Base-by-base conservation (phyloP, 2,797 vertebrate species). In the Sebastes diploproa region DNA sequence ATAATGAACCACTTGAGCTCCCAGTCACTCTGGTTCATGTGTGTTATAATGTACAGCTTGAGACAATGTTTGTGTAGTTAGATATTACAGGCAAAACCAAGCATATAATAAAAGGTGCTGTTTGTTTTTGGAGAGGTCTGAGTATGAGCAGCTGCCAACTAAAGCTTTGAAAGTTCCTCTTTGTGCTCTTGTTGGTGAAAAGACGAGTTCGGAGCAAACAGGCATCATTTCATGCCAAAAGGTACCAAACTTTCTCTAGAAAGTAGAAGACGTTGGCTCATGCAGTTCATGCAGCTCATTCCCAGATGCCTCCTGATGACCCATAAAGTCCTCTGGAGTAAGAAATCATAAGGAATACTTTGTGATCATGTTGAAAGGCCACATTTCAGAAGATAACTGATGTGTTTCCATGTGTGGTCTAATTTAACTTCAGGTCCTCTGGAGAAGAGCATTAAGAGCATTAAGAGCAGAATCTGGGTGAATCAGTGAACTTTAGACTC, bases 401-500 rank as follows among this genome's bases (percentile, higher is more conserved):
- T 68, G 72, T 69, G 32, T 75, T 81, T 84, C 55, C 18, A 75
- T 38, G 63, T 50, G 63, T 46, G 67, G 27, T 76, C 71, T 72
- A 68, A 84, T 67, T 81, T 76, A 77, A 83, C 76, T 72, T 38
- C 1, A 64, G n/a, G 38, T 42, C 9, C 29, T 56, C 54, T 29
- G 54, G 60, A 73, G 68, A 42, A 55, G 25, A 62, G 32, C 77
- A 27, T 27, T 50, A 42, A 55, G 25, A 62, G 32, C 77, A 27
- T 27, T 50, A 75, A 29, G 23, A 75, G 23, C 20, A 18, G 72
- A 14, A 83, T 75, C 56, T 78, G 74, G 60, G 22, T 52, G 46
- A 65, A 61, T 72, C 16, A 64, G 12, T 20, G n/a, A 71, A 30
- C 62, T 68, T 74, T 22, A 52, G n/a, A 65, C 18, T 2, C 22